Conservation (phyloP, 2,113 vertebrate genomes). For the Cyanoramphus novaezelandiae region DNA sequence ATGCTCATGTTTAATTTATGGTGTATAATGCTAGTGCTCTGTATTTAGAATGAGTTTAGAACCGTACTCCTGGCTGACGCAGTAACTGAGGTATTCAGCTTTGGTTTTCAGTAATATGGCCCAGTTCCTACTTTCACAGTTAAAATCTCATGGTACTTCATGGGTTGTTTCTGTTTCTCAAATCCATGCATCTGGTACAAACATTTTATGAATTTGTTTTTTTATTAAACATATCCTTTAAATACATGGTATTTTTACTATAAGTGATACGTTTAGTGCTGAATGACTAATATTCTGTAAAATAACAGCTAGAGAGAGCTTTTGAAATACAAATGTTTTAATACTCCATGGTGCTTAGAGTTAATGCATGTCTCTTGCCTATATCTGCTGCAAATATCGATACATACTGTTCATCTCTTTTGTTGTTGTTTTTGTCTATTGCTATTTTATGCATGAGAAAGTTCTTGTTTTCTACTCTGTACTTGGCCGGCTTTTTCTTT, state of each 20-base stretch:
- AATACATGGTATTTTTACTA: conserved; percentile 18
- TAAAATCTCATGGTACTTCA: not conserved
- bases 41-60: conserved; percentile 34
- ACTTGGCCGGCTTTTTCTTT: conserved; percentile 73
- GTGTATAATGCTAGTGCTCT: not conserved
- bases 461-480: conserved; percentile 72
- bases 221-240: not conserved
- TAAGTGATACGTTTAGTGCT: conserved; percentile 17
- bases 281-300: conserved; percentile 27
- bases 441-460: conserved; percentile 79
- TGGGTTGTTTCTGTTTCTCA: conserved; percentile 4
- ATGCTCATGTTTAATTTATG: not conserved
- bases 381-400: conserved; percentile 59
- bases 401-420: conserved; percentile 55
- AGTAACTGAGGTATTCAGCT: not conserved
- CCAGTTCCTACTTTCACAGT: not conserved
- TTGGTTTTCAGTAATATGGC: not conserved
- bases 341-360: conserved; percentile 35
- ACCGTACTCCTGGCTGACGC: not conserved
- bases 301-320: not conserved
- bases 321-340: conserved; percentile 60
- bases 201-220: not conserved
- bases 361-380: conserved; percentile 70
- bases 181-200: conserved; percentile 11
- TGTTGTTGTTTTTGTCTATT: conserved; percentile 57